Evolutionary conservation across 2,888 invertebrate genomes (phyloP).

Genomic region (Micoletzkya japonica): DNA sequence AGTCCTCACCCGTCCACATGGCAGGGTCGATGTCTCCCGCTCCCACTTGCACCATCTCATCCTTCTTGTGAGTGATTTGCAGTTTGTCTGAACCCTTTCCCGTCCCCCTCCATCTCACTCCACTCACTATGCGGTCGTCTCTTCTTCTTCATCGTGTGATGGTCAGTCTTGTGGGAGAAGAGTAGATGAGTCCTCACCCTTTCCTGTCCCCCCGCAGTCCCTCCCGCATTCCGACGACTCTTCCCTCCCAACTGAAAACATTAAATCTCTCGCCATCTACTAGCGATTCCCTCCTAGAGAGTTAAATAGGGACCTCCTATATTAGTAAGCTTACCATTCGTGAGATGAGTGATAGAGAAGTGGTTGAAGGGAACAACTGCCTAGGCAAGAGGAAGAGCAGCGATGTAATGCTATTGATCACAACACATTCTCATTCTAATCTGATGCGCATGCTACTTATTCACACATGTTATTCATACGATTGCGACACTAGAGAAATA

Average conservation of each 20-base stretch:
- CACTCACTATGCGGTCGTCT: slow-evolving; percentile 59
- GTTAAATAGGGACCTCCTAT: too few relatives aligned
- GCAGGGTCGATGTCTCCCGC: slow-evolving; percentile 59
- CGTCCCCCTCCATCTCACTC: too few relatives aligned
- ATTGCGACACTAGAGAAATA: too few relatives aligned
- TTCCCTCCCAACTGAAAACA: slow-evolving; percentile 49
- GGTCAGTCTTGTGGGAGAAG: slow-evolving; percentile 56
- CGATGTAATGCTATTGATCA: background rate
- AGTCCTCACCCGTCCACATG: slow-evolving; percentile 54
- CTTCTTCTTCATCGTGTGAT: slow-evolving; percentile 56
- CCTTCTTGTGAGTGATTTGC: slow-evolving; percentile 60
- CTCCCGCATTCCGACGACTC: slow-evolving; percentile 41
- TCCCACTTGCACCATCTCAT: slow-evolving; percentile 61
- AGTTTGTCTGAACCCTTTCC: slow-evolving; percentile 52
- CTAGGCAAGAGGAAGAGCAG: background rate
- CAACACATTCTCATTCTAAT: background rate
- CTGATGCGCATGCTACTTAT: too few relatives aligned
- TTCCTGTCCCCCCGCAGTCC: slow-evolving; percentile 47
- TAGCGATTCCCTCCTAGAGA: too few relatives aligned
- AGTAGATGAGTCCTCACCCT: slow-evolving; percentile 60
- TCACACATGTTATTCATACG: too few relatives aligned
- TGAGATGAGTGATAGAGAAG: background rate
- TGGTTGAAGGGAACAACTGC: background rate
- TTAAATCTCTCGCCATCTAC: background rate
- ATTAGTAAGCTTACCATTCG: background rate